Evolutionary conservation across 2,888 invertebrate genomes (phyloP).

Genomic region (Ptycholaimellus sp.): DNA sequence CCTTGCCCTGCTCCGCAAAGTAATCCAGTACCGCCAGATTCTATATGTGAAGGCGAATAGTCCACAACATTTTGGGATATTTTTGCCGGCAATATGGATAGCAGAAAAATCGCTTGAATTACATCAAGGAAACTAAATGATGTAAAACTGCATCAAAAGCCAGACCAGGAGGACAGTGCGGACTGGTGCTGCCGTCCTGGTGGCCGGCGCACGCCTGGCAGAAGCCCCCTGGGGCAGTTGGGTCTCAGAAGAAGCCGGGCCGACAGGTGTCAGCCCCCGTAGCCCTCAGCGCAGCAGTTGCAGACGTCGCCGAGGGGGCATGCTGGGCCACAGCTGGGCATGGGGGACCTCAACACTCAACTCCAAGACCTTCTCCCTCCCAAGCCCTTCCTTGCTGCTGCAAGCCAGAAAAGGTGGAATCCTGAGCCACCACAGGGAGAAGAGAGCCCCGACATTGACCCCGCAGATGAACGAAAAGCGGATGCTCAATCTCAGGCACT

Average conservation of each 20-base stretch:
- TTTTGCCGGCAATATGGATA: too few species aligned
- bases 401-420: too few species aligned
- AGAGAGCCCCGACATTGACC: constrained; percentile 9
- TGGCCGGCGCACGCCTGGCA: constrained; percentile 42
- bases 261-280: constrained; percentile 34
- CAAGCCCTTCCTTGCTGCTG: too few species aligned
- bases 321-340: too few species aligned
- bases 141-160: too few species aligned
- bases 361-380: too few species aligned
- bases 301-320: constrained; percentile 16
- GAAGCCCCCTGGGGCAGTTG: constrained; percentile 39
- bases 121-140: too few species aligned
- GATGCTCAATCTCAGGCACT: constrained; percentile 54
- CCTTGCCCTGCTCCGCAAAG: too few species aligned
- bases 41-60: constrained; percentile 18
- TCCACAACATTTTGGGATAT: too few species aligned
- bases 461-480: constrained; percentile 23
- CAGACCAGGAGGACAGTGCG: constrained; percentile 40
- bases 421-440: too few species aligned
- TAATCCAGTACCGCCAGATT: constrained; percentile 7
- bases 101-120: too few species aligned
- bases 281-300: constrained; percentile 48
- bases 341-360: too few species aligned
- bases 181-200: constrained; percentile 20
- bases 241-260: constrained; percentile 49